Base-by-base conservation (phyloP, 2,888 invertebrate genomes). In the Amphiduros pacificus region DNA sequence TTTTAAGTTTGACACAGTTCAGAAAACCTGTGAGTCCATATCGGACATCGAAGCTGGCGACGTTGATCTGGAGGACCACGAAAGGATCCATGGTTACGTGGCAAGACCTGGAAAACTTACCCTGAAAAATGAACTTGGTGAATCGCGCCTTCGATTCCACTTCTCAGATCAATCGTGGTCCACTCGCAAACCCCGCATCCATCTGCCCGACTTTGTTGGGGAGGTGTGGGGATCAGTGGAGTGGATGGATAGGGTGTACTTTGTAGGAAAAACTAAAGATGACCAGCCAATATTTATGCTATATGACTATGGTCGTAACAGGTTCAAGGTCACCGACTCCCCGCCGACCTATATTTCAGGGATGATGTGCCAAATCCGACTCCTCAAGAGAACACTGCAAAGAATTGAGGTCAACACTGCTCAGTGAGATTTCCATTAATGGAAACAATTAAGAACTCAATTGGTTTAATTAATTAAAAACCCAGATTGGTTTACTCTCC, bases 201-300 rank as follows among this genome's bases (percentile, higher is more conserved):
- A 17, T 2, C 17, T 40, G 6, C 60, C 63, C 17, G 29, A 36
- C 20, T 63, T 60, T 26, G 40, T 63, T 22, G 22, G 24, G 14
- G 63, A 63, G 11, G 50, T 63, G 14, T 63, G 60, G 59, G 63
- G 59, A 6, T 55, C 54, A 3, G 60, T 52, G 17, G 29, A 59
- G 24, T 22, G 29, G 5, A 22, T 27, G n/a, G 60, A 54, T 14
- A 48, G 41, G 24, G 63, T 63, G 24, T 60, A 61, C 20, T 50
- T 58, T 6, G 58, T 50, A 27, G 58, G 51, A 14, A 58, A 51
- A 17, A 49, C 31, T 40, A 50, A 31, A n/a, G 11, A 27, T 29
- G 51, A 58, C 31, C 22, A 29, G 3, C 58, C 58, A 6, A 58
- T 48, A 14, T 58, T 50, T 27, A 50, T 58, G 51, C 36, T 58